phyloP scores from a whole-genome alignment of 1,140 invertebrate genomes.

The Caligus rogercresseyi region DNA sequence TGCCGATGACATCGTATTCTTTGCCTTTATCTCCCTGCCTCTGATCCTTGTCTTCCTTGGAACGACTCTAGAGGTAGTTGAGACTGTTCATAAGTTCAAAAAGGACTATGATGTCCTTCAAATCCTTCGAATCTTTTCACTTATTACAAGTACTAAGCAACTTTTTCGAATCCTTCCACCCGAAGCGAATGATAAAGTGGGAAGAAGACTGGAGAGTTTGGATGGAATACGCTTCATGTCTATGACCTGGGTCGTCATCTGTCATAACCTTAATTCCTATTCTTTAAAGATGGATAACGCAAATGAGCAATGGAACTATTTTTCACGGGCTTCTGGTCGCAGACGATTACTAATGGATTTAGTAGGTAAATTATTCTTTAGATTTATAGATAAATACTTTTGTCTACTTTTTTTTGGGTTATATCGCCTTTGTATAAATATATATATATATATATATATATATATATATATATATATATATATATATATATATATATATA shows the following conservation, averaged over 20 bases:
- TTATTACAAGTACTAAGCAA: neutral
- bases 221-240: slow-evolving; percentile 16
- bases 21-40: neutral
- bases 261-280: neutral
- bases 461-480: no score
- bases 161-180: neutral
- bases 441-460: no score
- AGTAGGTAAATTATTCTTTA: no score
- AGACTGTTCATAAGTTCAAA: neutral
- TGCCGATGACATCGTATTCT: neutral
- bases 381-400: no score
- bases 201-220: neutral
- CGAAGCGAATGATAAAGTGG: neutral
- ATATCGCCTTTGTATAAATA: no score
- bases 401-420: no score
- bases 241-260: slow-evolving; percentile 8
- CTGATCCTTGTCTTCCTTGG: neutral
- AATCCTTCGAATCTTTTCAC: neutral
- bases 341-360: neutral
- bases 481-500: no score
- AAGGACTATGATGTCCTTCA: neutral
- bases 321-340: neutral
- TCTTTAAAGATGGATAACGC: neutral
- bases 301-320: neutral
- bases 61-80: neutral